Percentiles rank a stretch among this genome's conserved stretches.
Evolutionary conservation across 2,797 vertebrate genomes (phyloP).

Genomic region (Trichosurus vulpecula): DNA sequence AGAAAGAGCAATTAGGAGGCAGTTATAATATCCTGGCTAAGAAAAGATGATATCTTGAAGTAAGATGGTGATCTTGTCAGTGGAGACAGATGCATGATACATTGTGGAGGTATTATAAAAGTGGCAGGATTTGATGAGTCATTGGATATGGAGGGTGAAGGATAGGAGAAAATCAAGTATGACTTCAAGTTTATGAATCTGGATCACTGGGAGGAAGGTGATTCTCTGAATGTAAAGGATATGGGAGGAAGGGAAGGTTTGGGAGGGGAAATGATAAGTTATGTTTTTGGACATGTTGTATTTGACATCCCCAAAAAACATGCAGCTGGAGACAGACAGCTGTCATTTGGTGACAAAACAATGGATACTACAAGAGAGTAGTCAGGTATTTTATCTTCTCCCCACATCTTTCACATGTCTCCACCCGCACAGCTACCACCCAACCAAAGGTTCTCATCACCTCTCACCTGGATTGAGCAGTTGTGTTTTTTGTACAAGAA

Average conservation of each 20-base stretch:
- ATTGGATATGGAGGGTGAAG: neutral
- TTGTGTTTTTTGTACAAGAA: neutral
- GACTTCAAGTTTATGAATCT: neutral
- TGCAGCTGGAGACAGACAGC: neutral
- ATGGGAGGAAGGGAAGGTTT: no score
- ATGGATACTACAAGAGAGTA: neutral
- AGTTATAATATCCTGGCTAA: no score
- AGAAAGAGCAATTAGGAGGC: no score
- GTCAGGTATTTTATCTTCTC: neutral
- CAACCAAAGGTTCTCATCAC: neutral
- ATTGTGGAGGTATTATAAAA: neutral
- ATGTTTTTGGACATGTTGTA: neutral
- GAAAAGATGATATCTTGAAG: no score
- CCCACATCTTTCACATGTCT: neutral
- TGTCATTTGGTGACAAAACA: neutral
- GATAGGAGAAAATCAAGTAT: neutral
- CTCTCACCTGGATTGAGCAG: neutral
- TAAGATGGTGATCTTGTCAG: no score
- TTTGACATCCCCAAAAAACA: neutral
- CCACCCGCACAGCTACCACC: neutral
- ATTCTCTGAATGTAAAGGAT: no score
- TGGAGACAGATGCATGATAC: neutral
- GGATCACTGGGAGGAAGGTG: neutral
- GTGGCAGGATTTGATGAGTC: neutral
- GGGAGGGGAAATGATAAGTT: neutral